phyloP scores from a whole-genome alignment of 2,797 vertebrate species.

The Mastacembelus armatus region DNA sequence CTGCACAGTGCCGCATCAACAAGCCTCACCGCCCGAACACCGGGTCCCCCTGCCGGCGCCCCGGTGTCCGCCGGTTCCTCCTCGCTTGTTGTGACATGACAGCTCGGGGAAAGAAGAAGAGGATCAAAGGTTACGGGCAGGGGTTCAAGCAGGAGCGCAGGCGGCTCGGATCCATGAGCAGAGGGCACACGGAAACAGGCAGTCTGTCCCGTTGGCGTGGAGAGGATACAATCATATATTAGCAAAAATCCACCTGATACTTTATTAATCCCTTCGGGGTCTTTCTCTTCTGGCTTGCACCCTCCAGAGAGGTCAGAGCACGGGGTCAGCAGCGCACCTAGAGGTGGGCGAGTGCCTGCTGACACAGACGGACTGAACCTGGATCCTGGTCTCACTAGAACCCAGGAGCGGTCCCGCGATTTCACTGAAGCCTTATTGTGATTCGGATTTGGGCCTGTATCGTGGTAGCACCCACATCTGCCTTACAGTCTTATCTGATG shows the following conservation, averaged over 20 bases:
- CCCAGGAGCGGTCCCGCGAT: conserved; percentile 7
- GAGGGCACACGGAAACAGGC: conserved; percentile 32
- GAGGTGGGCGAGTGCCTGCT: conserved; percentile 12
- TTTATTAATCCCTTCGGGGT: conserved; percentile 26
- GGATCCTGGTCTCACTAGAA: conserved; percentile 19
- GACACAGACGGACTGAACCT: conserved; percentile 16
- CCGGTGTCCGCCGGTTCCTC: conserved; percentile 71
- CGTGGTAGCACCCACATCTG: conserved; percentile 65
- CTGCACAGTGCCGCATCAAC: conserved; percentile 64
- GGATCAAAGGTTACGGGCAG: conserved; percentile 75
- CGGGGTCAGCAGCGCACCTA: conserved; percentile 29
- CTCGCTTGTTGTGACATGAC: conserved; percentile 84
- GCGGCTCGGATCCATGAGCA: conserved; percentile 44
- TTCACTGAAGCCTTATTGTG: conserved; percentile 40
- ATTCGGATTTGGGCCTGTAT: conserved; percentile 46
- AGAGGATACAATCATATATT: conserved; percentile 15
- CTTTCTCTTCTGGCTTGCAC: conserved; percentile 25
- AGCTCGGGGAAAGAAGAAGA: conserved; percentile 80
- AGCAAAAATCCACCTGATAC: conserved; percentile 24
- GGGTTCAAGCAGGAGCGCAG: conserved; percentile 40
- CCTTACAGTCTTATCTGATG: conserved; percentile 66
- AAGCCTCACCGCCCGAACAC: conserved; percentile 65
- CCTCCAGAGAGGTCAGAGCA: conserved; percentile 37
- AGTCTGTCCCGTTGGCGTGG: conserved; percentile 13
- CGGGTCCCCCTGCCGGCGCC: conserved; percentile 67